These are phyloP conservation scores for Panopea generosa DNA, from an alignment of 2,888 invertebrate species.

Conservation along the genomic window DNA sequence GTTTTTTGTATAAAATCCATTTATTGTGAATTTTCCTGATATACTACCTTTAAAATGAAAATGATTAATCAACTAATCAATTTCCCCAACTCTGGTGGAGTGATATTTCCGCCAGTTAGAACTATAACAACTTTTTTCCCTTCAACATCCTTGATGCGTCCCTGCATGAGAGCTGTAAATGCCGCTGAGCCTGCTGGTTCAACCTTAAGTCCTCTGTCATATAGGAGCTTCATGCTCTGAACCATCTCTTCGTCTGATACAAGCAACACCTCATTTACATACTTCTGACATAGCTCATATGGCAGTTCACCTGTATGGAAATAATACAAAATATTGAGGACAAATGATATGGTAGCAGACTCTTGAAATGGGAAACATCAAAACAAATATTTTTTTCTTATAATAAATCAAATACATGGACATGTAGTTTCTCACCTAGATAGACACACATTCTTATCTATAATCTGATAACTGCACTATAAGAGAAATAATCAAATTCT, in stretches of 20 bases:
- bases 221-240: slow-evolving; percentile 72
- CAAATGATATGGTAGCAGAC: no score
- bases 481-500: no score
- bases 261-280: slow-evolving; percentile 80
- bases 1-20: no score
- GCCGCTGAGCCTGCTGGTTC: slow-evolving; percentile 82
- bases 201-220: slow-evolving; percentile 77
- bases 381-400: no score
- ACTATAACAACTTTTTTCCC: slow-evolving; percentile 81
- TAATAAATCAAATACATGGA: no score
- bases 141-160: slow-evolving; percentile 75
- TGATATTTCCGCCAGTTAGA: slow-evolving; percentile 82
- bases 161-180: slow-evolving; percentile 72
- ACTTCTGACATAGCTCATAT: slow-evolving; percentile 75
- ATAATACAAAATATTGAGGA: neutral
- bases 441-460: no score
- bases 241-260: slow-evolving; percentile 82
- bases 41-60: no score
- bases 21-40: no score
- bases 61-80: slow-evolving; percentile 21
- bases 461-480: no score
- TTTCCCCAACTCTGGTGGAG: slow-evolving; percentile 69
- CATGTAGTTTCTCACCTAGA: no score
- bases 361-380: no score
- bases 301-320: slow-evolving; percentile 73